Percentiles rank a stretch among this genome's conserved stretches.
Conservation (phyloP, 1,140 invertebrate species). For the Magallana gigas region DNA sequence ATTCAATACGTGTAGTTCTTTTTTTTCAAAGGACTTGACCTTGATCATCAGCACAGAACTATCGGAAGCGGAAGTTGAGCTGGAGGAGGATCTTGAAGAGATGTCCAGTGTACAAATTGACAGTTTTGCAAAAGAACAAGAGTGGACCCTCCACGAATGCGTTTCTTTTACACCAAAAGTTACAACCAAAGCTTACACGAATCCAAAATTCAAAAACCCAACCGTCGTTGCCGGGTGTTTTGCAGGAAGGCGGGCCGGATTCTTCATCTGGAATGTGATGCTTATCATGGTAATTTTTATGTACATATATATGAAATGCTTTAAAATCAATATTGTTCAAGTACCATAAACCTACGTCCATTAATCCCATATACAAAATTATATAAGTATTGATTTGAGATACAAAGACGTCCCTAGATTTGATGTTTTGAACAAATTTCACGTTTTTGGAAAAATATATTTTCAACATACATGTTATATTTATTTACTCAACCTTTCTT, state of each 20-base stretch:
- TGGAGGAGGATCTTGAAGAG: constrained; percentile 67
- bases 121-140: constrained; percentile 68
- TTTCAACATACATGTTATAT: too few species aligned
- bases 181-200: constrained; percentile 62
- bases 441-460: too few species aligned
- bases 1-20: too few species aligned
- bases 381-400: too few species aligned
- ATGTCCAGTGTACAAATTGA: constrained; percentile 65
- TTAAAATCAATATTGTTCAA: too few species aligned
- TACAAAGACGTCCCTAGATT: too few species aligned
- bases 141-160: constrained; percentile 71
- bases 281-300: constrained; percentile 63
- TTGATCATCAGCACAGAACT: constrained; percentile 67
- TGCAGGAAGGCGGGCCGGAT: constrained; percentile 63
- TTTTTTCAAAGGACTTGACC: constrained; percentile 67
- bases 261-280: constrained; percentile 71
- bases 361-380: too few species aligned
- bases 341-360: too few species aligned
- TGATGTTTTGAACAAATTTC: too few species aligned
- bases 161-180: constrained; percentile 60
- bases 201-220: constrained; percentile 62
- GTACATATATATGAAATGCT: too few species aligned
- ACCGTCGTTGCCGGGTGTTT: constrained; percentile 61
- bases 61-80: constrained; percentile 62
- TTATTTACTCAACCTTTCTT: too few species aligned